A percentile compares a stretch with the other conserved stretches of the same genome.
These are phyloP conservation scores for Beaufortia kweichowensis DNA, from an alignment of 2,113 vertebrate genomes.

Conservation along the genomic window DNA sequence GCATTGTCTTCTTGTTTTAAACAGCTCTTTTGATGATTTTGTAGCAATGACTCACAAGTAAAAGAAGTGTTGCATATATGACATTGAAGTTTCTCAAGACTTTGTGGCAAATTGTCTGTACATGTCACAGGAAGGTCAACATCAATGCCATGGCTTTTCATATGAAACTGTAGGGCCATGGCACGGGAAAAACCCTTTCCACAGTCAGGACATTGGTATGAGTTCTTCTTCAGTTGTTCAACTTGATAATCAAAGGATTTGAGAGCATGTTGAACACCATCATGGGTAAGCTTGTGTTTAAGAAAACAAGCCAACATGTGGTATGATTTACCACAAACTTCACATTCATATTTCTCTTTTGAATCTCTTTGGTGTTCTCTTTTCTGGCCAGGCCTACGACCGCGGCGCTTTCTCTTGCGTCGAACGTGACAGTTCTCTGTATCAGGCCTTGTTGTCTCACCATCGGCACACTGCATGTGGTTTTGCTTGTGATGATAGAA, in stretches of 20 bases:
- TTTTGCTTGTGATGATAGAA: conserved; percentile 75
- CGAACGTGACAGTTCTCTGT: neutral
- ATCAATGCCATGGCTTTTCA: conserved; percentile 77
- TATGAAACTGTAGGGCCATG: conserved; percentile 79
- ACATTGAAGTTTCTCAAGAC: conserved; percentile 62
- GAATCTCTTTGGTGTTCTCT: conserved; percentile 43
- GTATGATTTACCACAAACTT: conserved; percentile 72
- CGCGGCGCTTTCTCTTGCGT: conserved; percentile 67
- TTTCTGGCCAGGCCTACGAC: conserved; percentile 68
- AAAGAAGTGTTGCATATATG: conserved; percentile 64
- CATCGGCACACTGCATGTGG: conserved; percentile 62
- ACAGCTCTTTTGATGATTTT: conserved; percentile 64
- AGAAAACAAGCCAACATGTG: conserved; percentile 74
- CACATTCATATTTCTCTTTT: conserved; percentile 69
- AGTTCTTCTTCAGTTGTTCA: conserved; percentile 74
- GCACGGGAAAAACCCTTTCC: conserved; percentile 75
- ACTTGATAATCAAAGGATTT: conserved; percentile 78
- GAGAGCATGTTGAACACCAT: conserved; percentile 60
- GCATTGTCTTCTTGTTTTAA: neutral
- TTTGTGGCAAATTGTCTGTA: conserved; percentile 34
- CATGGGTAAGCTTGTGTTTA: conserved; percentile 73
- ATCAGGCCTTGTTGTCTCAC: conserved; percentile 55
- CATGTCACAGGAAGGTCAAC: conserved; percentile 58
- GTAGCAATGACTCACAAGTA: conserved; percentile 62
- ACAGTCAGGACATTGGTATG: conserved; percentile 75